A percentile compares a stretch with the other conserved stretches of the same genome.
Evolutionary conservation across 2,113 vertebrate genomes (phyloP).

Genomic region (Suricata suricatta): DNA sequence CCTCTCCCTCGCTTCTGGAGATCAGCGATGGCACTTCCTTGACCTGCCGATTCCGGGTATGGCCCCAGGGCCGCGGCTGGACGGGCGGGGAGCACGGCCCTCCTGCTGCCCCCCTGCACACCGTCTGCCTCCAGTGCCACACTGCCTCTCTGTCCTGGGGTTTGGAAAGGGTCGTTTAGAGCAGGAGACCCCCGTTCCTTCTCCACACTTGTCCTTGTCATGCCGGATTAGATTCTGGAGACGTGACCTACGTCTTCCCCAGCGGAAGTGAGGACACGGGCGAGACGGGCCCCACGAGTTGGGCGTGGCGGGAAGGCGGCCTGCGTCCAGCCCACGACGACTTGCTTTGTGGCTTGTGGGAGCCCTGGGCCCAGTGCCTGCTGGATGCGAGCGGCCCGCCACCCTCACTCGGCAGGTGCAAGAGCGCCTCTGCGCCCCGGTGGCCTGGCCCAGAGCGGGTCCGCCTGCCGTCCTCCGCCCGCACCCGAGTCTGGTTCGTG

Average conservation of each 20-base stretch:
- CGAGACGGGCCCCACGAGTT: not conserved
- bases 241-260: too few relatives aligned
- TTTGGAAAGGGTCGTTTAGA: not conserved
- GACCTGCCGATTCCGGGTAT: too few relatives aligned
- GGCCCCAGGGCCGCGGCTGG: too few relatives aligned
- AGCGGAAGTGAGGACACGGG: not conserved
- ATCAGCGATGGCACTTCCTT: fast-evolving
- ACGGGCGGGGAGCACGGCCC: too few relatives aligned
- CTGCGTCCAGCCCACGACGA: not conserved
- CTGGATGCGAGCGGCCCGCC: fast-evolving
- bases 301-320: not conserved
- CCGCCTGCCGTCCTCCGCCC: not conserved
- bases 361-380: not conserved
- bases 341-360: not conserved
- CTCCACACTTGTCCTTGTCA: not conserved
- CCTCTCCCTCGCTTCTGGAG: not conserved
- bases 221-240: not conserved
- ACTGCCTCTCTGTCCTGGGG: not conserved
- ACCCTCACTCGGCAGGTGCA: not conserved
- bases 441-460: fast-evolving
- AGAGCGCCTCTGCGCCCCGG: not conserved
- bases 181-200: fast-evolving
- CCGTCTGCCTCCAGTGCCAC: too few relatives aligned
- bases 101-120: too few relatives aligned
- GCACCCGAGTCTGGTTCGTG: not conserved